Conservation (phyloP, 37 sponge, comb jelly and placozoan genomes). For the Spongia lamella region DNA sequence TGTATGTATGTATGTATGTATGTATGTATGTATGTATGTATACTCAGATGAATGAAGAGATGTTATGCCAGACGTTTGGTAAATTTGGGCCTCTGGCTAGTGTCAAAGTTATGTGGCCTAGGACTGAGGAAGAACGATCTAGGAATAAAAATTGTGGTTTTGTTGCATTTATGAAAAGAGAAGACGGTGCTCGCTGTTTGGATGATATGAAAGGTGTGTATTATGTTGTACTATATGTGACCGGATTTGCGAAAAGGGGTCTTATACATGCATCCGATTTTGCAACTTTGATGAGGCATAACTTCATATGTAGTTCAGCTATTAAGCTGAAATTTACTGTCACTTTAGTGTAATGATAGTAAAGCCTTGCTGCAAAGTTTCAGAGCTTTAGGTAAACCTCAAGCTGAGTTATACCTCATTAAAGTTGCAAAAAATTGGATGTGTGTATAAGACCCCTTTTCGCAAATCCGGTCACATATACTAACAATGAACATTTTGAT, state of each 20-base stretch:
- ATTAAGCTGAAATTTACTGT: no score
- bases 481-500: slow-evolving; percentile 2
- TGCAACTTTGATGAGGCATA: no score
- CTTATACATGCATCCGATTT: no score
- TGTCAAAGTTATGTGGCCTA: slow-evolving; percentile 99
- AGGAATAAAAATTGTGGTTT: slow-evolving; percentile 96
- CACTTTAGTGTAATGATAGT: no score
- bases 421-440: no score
- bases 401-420: no score
- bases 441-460: no score
- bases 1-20: background rate
- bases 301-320: no score
- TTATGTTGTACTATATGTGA: no score
- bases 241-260: no score
- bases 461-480: background rate
- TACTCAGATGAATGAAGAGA: slow-evolving; percentile 94
- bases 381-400: no score
- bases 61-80: slow-evolving; percentile 95
- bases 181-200: slow-evolving; percentile 81
- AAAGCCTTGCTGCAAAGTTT: no score
- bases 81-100: slow-evolving; percentile 96
- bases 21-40: slow-evolving; percentile 13
- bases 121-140: slow-evolving; percentile 95
- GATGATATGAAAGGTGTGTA: slow-evolving; percentile 76
- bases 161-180: slow-evolving; percentile 97